Base-by-base conservation (phyloP, 1,140 invertebrate genomes). In the Drosophila burlai region DNA sequence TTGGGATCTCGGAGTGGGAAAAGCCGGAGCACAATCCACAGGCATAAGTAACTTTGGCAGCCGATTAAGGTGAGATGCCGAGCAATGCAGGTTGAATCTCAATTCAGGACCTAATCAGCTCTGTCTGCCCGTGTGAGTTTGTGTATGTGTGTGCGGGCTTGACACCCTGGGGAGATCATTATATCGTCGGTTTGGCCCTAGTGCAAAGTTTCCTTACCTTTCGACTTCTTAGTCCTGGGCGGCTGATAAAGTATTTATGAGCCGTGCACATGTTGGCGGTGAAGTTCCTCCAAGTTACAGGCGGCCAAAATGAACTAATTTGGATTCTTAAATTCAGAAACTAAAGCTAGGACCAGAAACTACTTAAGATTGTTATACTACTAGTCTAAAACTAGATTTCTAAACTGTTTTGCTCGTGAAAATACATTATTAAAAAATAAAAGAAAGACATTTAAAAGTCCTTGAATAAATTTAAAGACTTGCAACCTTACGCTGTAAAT, bases 41-140 rank as follows among this genome's bases (percentile, higher is more conserved):
- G 68, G 64, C 84, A 89, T 90, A 90, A 90, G 85, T 83, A 90
- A 90, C 85, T 90, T 90, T 90, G 85, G 82, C 85, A 90, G 81
- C 85, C 85, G 85, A 90, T 90, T 90, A 90, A 85, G 85, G 85
- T 90, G 85, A 73, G 69, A 90, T 85, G 85, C 81, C 77, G 65
- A 71, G 85, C 68, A 85, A 85, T 90, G 85, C 85, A 77, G 63
- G 72, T 81, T 73, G 85, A 90, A 90, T 90, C 81, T 80, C 86
- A 90, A 90, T 90, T 78, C 75, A 66, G 61, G 52, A 74, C 77
- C 77, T 80, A 80, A 80, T 80, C 76, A 80, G 79, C 67, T 84
- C 78, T 63, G 49, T 57, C 60, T 72, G 50, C 26, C 47, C 24
- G 26, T 40, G 50, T 13, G 52, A 31, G 29, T 72, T 31, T 45